phyloP scores from a whole-genome alignment of 2,888 invertebrate species.

The Acronicta psi region DNA sequence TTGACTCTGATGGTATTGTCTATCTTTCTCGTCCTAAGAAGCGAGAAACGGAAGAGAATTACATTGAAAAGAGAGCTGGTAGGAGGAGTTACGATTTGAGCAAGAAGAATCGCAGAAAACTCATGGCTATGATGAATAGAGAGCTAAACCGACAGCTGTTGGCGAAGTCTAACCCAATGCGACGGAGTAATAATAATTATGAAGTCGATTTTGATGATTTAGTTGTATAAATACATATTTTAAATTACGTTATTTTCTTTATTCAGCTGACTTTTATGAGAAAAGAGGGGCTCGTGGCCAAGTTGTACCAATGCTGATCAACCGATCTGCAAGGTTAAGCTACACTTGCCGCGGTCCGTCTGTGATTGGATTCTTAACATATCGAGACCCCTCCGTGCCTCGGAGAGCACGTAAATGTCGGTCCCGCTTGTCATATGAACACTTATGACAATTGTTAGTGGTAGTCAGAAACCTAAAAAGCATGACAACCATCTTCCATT shows the following conservation, averaged over 20 bases:
- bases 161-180: not conserved
- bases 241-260: not conserved
- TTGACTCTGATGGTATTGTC: constrained; percentile 4
- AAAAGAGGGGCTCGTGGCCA: too few relatives aligned
- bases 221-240: not conserved
- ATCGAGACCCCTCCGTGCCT: too few relatives aligned
- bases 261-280: too few relatives aligned
- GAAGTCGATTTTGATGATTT: constrained; percentile 8
- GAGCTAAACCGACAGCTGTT: constrained; percentile 2
- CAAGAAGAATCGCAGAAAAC: constrained; percentile 1
- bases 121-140: constrained; percentile 14
- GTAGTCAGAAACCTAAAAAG: too few relatives aligned
- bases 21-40: not conserved
- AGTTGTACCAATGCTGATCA: too few relatives aligned
- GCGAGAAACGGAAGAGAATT: not conserved
- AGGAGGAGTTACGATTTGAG: constrained; percentile 1
- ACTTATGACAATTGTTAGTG: too few relatives aligned
- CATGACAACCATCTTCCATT: too few relatives aligned
- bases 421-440: too few relatives aligned
- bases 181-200: not conserved
- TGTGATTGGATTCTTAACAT: too few relatives aligned
- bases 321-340: too few relatives aligned
- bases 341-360: too few relatives aligned
- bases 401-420: too few relatives aligned
- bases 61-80: not conserved